These are phyloP conservation scores for Corythornis cristatus DNA, from an alignment of 2,113 vertebrate species.

Conservation along the genomic window DNA sequence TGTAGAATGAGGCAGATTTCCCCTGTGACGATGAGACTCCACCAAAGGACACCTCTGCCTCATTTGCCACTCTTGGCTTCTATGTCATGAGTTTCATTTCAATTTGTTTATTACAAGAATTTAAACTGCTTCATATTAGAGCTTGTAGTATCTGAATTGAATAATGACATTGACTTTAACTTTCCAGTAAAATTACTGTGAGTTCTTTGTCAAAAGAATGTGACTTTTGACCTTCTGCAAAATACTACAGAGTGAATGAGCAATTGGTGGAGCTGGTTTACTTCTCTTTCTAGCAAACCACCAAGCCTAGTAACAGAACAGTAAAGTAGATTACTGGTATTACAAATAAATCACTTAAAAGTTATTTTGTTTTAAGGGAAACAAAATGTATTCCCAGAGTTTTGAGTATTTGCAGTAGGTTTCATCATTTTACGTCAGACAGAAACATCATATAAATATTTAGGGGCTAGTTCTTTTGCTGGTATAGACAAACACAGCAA, in stretches of 20 bases:
- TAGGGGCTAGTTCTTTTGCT: background rate
- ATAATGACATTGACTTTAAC: background rate
- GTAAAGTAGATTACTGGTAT: background rate
- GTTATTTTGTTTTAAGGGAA: background rate
- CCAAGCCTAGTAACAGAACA: background rate
- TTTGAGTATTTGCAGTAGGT: background rate
- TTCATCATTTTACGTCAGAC: background rate
- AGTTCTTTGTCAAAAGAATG: background rate
- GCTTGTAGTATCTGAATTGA: background rate
- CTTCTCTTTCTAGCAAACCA: background rate
- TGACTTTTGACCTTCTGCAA: background rate
- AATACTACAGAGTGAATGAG: background rate
- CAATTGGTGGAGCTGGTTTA: background rate
- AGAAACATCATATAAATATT: background rate
- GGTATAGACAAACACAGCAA: background rate
- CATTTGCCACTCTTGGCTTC: background rate
- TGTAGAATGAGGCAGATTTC: background rate
- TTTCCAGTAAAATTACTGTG: background rate
- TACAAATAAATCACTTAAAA: background rate
- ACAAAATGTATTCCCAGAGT: background rate
- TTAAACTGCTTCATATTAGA: background rate
- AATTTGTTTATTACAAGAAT: background rate
- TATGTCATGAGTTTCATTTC: background rate
- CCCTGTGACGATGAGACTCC: background rate
- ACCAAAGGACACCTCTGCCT: background rate